phyloP scores from a whole-genome alignment of 23 tunicate genomes.

The Styela clava region DNA sequence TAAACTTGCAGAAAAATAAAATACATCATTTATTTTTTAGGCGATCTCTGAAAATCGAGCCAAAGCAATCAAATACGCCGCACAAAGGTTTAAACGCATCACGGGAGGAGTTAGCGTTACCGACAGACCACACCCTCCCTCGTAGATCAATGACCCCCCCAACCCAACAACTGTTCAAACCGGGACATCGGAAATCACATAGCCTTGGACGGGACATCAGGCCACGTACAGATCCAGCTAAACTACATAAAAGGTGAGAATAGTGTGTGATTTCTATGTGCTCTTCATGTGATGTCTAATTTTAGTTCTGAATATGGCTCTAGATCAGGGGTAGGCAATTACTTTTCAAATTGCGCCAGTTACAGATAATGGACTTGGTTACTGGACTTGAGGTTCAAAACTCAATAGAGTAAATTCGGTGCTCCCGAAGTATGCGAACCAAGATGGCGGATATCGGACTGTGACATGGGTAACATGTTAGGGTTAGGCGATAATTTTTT shows the following conservation, averaged over 20 bases:
- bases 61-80: conserved; percentile 22
- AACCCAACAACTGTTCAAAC: conserved; percentile 54
- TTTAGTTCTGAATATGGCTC: not conserved
- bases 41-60: conserved; percentile 83
- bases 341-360: too few species aligned
- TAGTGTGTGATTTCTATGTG: not conserved
- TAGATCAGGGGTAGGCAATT: too few species aligned
- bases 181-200: conserved; percentile 82
- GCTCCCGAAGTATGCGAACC: too few species aligned
- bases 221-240: conserved; percentile 50
- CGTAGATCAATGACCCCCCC: conserved; percentile 60
- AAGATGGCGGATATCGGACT: too few species aligned
- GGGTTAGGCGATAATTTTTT: too few species aligned
- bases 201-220: conserved; percentile 77
- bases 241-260: conserved; percentile 71
- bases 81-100: not conserved
- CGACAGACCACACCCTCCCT: conserved; percentile 10
- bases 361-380: too few species aligned
- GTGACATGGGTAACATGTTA: too few species aligned
- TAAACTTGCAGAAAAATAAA: too few species aligned
- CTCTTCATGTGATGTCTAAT: not conserved
- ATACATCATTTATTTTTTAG: conserved; percentile 22
- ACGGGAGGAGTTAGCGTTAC: conserved; percentile 1
- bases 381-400: too few species aligned
- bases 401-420: too few species aligned